Evolutionary conservation across 2,113 vertebrate genomes (phyloP).

Genomic region (Dinomys branickii): DNA sequence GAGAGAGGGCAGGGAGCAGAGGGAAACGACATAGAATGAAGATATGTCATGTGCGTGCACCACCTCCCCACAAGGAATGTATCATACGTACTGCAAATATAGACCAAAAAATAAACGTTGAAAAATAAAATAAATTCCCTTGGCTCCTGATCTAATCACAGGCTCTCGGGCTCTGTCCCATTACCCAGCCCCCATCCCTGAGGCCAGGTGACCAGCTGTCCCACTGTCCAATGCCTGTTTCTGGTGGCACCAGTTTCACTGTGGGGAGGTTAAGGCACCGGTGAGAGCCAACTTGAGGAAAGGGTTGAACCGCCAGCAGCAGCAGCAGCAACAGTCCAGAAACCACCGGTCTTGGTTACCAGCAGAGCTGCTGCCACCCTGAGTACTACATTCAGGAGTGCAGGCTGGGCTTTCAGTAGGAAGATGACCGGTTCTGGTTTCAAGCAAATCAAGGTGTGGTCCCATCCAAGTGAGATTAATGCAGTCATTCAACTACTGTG

Average conservation of each 20-base stretch:
- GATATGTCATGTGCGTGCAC: too few relatives aligned
- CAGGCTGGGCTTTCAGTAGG: not conserved
- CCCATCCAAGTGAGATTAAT: not conserved
- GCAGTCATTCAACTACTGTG: not conserved
- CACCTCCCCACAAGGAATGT: not conserved
- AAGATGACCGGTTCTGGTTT: not conserved
- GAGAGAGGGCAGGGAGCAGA: not conserved
- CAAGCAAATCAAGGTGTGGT: not conserved
- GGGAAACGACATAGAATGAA: not conserved
- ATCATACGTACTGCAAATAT: not conserved
- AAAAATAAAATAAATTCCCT: not conserved
- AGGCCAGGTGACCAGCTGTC: constrained; percentile 27
- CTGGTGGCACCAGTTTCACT: constrained; percentile 74
- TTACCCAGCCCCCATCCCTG: constrained; percentile 69
- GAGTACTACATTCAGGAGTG: not conserved
- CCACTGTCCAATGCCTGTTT: constrained; percentile 64
- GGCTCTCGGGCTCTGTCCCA: constrained; percentile 34
- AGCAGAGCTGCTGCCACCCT: not conserved
- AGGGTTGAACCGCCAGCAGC: not conserved
- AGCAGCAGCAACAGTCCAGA: not conserved
- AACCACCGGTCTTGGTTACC: not conserved
- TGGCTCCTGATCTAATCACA: constrained; percentile 59
- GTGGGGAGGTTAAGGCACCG: constrained; percentile 74
- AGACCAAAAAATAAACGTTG: not conserved
- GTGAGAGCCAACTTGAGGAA: constrained; percentile 53